Evolutionary conservation across 2,888 invertebrate genomes (phyloP).

Genomic region (Loripinus fragilis): DNA sequence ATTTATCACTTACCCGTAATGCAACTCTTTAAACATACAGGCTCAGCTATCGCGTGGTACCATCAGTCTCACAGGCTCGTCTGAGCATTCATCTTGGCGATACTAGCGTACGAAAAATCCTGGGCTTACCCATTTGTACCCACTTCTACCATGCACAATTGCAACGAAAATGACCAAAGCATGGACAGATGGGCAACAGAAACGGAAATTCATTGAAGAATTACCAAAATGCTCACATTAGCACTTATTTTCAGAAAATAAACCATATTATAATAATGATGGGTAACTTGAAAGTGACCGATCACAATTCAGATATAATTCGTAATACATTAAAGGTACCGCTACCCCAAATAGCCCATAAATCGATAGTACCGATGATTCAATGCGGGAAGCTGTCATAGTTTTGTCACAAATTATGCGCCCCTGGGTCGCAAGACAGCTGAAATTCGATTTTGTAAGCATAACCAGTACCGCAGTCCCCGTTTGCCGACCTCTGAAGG

Average conservation of each 20-base stretch:
- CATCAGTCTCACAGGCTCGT: no score
- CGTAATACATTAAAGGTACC: conserved; percentile 30
- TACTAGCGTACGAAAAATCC: no score
- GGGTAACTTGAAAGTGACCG: conserved; percentile 3
- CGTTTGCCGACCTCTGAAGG: no score
- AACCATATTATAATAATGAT: conserved; percentile 1
- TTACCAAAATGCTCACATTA: background rate
- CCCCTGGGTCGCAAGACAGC: background rate
- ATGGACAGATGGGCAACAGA: background rate
- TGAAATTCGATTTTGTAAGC: no score
- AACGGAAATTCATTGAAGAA: background rate
- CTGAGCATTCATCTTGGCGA: no score
- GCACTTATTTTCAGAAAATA: background rate
- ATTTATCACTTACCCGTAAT: no score
- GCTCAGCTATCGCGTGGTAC: no score
- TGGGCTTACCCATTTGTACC: no score
- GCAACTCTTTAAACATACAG: no score
- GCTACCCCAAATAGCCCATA: background rate
- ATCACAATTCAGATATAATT: background rate
- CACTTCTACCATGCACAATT: no score
- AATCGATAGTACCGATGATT: conserved; percentile 11
- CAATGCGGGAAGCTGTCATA: background rate
- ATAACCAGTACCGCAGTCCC: no score
- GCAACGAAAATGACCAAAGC: no score
- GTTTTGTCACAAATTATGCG: conserved; percentile 8